A percentile compares a stretch with the other conserved stretches of the same genome.
Conservation (phyloP, 2,113 vertebrate species). For the Cisticola juncidis region DNA sequence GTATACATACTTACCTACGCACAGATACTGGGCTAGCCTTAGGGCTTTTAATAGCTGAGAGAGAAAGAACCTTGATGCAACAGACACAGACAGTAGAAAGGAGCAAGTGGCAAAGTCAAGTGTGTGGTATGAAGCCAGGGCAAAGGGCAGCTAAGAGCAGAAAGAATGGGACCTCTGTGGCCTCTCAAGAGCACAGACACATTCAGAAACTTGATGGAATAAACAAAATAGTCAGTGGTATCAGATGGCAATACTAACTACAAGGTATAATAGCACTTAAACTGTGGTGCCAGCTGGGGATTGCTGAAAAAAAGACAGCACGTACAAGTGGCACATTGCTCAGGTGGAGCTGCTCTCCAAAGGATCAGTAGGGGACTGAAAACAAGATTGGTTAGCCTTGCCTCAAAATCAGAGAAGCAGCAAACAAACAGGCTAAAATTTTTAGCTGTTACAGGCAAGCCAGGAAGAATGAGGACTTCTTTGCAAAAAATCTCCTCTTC, state of each 20-base stretch:
- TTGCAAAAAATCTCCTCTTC: not conserved
- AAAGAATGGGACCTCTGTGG: not conserved
- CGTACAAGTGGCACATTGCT: not conserved
- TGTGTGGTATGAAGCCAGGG: not conserved
- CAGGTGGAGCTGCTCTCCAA: not conserved
- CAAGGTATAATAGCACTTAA: not conserved
- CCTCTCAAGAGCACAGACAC: not conserved
- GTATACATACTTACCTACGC: no score
- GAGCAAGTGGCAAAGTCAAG: not conserved
- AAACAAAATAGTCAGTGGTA: not conserved
- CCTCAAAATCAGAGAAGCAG: not conserved
- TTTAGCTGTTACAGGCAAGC: not conserved
- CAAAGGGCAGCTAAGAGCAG: not conserved
- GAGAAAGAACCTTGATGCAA: not conserved
- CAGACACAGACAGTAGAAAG: not conserved
- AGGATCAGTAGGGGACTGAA: not conserved
- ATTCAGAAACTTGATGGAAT: not conserved
- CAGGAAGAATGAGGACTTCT: not conserved
- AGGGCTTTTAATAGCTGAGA: not conserved
- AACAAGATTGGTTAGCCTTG: not conserved
- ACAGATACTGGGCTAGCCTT: not conserved
- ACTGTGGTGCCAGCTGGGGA: not conserved
- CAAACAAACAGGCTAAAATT: not conserved
- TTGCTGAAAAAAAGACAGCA: not conserved
- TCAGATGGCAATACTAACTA: not conserved